Evolutionary conservation across 2,888 invertebrate species (phyloP).

Genomic region (Drosophila paucipuncta): DNA sequence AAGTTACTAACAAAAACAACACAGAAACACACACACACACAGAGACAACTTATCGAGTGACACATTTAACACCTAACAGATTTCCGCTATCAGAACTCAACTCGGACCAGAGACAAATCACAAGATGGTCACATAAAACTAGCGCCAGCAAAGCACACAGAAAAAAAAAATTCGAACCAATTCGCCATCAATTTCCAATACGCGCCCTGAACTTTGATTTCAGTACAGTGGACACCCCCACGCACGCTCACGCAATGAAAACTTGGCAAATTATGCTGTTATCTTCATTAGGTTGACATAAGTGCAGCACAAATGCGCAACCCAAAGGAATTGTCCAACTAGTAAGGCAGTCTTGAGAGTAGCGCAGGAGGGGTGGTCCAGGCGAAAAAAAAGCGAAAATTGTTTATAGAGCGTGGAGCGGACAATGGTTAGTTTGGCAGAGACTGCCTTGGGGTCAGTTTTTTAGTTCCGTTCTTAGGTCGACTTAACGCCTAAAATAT

Average conservation of each 20-base stretch:
- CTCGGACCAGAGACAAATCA: conserved; percentile 58
- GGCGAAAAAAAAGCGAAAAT: conserved; percentile 63
- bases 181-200: conserved; percentile 67
- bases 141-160: conserved; percentile 20
- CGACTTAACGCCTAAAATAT: conserved; percentile 75
- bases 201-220: conserved; percentile 74
- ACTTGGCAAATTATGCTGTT: conserved; percentile 78
- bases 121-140: conserved; percentile 62
- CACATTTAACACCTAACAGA: conserved; percentile 77
- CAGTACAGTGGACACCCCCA: conserved; percentile 12
- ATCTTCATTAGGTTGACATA: conserved; percentile 82
- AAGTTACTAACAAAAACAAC: conserved; percentile 17
- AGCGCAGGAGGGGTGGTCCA: conserved; percentile 16
- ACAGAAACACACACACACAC: conserved; percentile 4
- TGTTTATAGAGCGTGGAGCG: conserved; percentile 68
- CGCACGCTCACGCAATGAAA: conserved; percentile 23
- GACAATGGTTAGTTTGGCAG: conserved; percentile 36
- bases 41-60: conserved; percentile 21
- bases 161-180: conserved; percentile 7
- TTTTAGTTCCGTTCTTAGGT: conserved; percentile 36
- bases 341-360: neutral
- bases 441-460: conserved; percentile 58
- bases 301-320: conserved; percentile 79
- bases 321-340: conserved; percentile 69
- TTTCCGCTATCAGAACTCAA: conserved; percentile 62